Conservation (phyloP, 1,140 invertebrate species). For the Neomicropteryx cornuta region DNA sequence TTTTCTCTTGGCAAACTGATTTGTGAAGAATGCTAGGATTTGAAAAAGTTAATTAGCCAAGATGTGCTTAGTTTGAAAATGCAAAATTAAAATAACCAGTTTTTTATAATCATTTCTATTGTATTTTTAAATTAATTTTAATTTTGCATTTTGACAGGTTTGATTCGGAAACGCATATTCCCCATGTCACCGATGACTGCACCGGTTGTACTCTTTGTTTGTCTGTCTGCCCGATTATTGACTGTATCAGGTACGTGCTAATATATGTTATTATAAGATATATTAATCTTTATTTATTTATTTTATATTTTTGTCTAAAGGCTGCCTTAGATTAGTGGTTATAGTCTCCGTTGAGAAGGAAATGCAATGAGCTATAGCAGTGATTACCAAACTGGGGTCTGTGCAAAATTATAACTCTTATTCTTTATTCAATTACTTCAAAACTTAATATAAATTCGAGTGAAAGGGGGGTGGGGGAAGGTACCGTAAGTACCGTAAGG, state of each 20-base stretch:
- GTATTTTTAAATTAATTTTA: too few relatives aligned
- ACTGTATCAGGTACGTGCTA: slow-evolving; percentile 82
- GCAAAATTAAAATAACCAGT: too few relatives aligned
- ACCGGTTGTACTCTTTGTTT: slow-evolving; percentile 92
- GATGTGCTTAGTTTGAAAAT: too few relatives aligned
- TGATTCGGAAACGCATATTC: slow-evolving; percentile 82
- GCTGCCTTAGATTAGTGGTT: not conserved
- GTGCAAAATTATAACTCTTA: not conserved
- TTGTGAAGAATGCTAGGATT: too few relatives aligned
- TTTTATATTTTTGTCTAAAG: not conserved
- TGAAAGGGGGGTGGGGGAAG: too few relatives aligned
- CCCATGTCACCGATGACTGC: slow-evolving; percentile 86
- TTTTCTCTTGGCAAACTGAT: too few relatives aligned
- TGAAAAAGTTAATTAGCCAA: too few relatives aligned
- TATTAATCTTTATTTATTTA: not conserved
- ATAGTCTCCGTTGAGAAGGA: not conserved
- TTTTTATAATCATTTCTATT: too few relatives aligned
- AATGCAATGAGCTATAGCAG: slow-evolving; percentile 1
- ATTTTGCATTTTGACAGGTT: slow-evolving; percentile 56
- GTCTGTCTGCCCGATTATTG: slow-evolving; percentile 96
- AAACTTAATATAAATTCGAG: too few relatives aligned
- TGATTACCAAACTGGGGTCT: slow-evolving; percentile 1
- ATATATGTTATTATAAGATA: too few relatives aligned
- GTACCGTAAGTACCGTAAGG: too few relatives aligned
- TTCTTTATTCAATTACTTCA: slow-evolving; percentile 7